Evolutionary conservation across 2,797 vertebrate species (phyloP), one percentile per base, ranked within the genome.

Genomic region (Antrozous pallidus): DNA sequence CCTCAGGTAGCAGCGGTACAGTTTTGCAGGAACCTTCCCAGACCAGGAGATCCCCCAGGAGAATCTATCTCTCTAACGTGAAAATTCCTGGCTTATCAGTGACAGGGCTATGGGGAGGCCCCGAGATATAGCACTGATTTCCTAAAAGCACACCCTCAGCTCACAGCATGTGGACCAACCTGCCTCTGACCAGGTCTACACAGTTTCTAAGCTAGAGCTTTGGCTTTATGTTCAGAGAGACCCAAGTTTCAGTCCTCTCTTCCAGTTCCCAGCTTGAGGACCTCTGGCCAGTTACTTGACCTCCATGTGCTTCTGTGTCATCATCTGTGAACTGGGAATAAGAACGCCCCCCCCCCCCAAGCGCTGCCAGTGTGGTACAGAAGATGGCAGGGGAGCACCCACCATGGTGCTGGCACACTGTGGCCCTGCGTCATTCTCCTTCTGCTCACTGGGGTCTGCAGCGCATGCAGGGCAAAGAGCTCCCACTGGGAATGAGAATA

Each of bases 381-480:
- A 14, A 12, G 78, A 79, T 9, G 1, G 49, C 82, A 26, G 47
- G 69, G 8, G 24, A 49, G 13, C 18, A 20, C 14, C 17, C 18
- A 1, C 1, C 8, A 0, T 0, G 0, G 42, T 8, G 54, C 33
- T 5, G 36, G 42, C 24, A 1, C 5, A 0, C 20, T 5, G 0
- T 2, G 0, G 11, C 26, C 80, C 67, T 36, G 1, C 0, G 0
- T 14, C 38, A 12, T 36, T 36, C 56, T 85, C 51, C 38, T 85
- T 45, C 38, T 14, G 24, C 24, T 26, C 24, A 1, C 54, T 70
- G 0, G 38, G 74, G 16, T 18, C 10, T 0, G 12, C 7, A 47
- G 61, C 31, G 4, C 1, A 6, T 13, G 8, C n/a, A 51, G 54
- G 7, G 70, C 16, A 79, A 63, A 88, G 73, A 74, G 40, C 38